Percentiles rank a stretch among this genome's conserved stretches.
phyloP scores from a whole-genome alignment of 2,888 invertebrate genomes.

The Tiphia femorata region DNA sequence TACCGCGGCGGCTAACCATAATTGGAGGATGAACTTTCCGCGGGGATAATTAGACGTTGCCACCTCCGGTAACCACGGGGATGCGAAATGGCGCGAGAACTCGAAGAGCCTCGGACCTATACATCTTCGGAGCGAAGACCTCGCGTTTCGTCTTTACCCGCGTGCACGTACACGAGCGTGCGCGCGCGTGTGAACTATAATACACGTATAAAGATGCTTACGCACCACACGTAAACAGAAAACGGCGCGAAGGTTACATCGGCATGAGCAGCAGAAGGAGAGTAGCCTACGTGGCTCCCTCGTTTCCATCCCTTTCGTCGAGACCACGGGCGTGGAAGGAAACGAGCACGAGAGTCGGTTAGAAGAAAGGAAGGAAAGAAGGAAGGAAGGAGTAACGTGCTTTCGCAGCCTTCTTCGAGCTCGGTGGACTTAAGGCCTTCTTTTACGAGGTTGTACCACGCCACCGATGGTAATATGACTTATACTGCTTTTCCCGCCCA shows the following conservation, averaged over 20 bases:
- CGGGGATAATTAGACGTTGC: slow-evolving; percentile 58
- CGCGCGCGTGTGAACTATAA: slow-evolving; percentile 2
- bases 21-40: slow-evolving; percentile 56
- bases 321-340: not conserved
- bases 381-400: not conserved
- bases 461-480: slow-evolving; percentile 36
- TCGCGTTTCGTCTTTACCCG: no score
- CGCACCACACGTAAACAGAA: not conserved
- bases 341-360: no score
- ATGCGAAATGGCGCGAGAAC: slow-evolving; percentile 25
- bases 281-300: slow-evolving; percentile 9
- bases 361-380: no score
- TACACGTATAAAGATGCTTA: not conserved
- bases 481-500: slow-evolving; percentile 44
- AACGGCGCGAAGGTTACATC: slow-evolving; percentile 1
- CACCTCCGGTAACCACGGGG: slow-evolving; percentile 35
- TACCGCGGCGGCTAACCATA: slow-evolving; percentile 47
- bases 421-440: not conserved
- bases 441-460: not conserved
- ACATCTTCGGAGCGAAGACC: no score
- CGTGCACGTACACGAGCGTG: no score
- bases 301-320: slow-evolving; percentile 21
- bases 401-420: not conserved
- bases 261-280: slow-evolving; percentile 3
- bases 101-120: no score